These are phyloP conservation scores for Eleginops maclovinus DNA, from an alignment of 2,113 vertebrate species.

Conservation along the genomic window DNA sequence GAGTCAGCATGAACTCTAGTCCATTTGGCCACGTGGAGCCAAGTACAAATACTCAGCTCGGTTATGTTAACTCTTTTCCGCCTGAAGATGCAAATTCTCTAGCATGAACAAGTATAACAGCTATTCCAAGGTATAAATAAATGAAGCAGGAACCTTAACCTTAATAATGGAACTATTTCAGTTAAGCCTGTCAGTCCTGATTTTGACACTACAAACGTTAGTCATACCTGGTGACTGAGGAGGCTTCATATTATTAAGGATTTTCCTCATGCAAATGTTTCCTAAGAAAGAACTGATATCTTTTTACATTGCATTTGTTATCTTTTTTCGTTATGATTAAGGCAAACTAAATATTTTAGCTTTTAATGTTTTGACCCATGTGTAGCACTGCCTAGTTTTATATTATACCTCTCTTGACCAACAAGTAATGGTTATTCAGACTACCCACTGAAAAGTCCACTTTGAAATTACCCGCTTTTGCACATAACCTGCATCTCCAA, in stretches of 20 bases:
- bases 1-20: background rate
- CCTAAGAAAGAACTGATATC: too few species aligned
- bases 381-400: background rate
- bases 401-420: background rate
- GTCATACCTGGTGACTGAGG: background rate
- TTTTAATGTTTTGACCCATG: background rate
- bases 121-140: background rate
- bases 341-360: background rate
- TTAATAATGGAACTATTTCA: background rate
- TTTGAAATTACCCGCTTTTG: background rate
- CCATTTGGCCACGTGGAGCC: background rate
- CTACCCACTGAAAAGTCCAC: background rate
- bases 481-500: background rate
- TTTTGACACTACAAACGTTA: background rate
- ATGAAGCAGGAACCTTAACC: too few species aligned
- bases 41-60: background rate
- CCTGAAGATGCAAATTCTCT: background rate
- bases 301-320: too few species aligned
- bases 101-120: slow-evolving; percentile 9
- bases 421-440: background rate
- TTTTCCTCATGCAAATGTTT: too few species aligned
- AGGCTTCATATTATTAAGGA: background rate
- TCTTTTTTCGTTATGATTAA: background rate
- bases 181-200: background rate
- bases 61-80: slow-evolving; percentile 12